Conservation (phyloP, 2,888 invertebrate species). For the Aspidiotus rigidus region DNA sequence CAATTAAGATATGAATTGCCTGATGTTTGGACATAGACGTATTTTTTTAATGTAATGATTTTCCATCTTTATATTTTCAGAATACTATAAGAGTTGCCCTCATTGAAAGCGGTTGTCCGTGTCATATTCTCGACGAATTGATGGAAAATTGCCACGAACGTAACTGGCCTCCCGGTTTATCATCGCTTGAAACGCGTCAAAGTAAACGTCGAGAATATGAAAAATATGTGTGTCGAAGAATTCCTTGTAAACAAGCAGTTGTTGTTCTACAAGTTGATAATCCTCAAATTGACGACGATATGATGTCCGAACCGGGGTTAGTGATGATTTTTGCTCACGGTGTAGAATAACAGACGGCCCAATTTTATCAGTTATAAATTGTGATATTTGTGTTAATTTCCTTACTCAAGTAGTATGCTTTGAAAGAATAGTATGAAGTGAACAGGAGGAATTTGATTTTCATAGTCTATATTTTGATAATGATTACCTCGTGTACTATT, state of each 20-base stretch:
- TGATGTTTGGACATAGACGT: not conserved
- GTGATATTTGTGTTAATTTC: too few relatives aligned
- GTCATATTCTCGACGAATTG: conserved; percentile 82
- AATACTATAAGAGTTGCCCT: conserved; percentile 87
- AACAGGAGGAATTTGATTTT: too few relatives aligned
- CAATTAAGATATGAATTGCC: not conserved
- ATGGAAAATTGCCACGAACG: conserved; percentile 97
- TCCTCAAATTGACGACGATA: conserved; percentile 86
- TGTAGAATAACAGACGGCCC: conserved; percentile 54
- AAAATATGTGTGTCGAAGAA: conserved; percentile 85
- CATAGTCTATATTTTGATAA: too few relatives aligned
- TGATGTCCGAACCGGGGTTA: conserved; percentile 91
- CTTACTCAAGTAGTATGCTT: too few relatives aligned
- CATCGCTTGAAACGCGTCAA: conserved; percentile 85
- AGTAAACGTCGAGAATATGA: conserved; percentile 88
- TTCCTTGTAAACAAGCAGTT: conserved; percentile 93
- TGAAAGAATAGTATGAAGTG: too few relatives aligned
- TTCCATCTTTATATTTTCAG: conserved; percentile 46
- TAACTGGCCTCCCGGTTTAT: conserved; percentile 87
- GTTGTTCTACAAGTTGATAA: conserved; percentile 91
- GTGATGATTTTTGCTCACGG: conserved; percentile 99
- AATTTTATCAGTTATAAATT: too few relatives aligned
- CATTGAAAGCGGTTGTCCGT: conserved; percentile 87
- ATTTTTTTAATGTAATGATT: too few relatives aligned
- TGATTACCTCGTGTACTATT: too few relatives aligned